phyloP scores from a whole-genome alignment of 2,888 invertebrate genomes.

The Metellina segmentata region DNA sequence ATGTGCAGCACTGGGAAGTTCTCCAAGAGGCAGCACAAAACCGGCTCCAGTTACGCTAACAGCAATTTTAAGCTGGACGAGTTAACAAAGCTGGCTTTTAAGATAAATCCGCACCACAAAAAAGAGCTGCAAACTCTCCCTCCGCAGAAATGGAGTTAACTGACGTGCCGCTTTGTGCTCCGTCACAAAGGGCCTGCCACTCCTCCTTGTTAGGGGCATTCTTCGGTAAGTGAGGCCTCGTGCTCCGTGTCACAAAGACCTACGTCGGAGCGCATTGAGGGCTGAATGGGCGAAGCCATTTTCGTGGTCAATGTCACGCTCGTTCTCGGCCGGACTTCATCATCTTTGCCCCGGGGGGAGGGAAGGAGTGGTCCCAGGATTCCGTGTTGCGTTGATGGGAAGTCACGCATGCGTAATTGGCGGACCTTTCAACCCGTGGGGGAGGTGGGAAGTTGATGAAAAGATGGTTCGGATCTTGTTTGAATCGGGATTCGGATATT shows the following conservation, averaged over 20 bases:
- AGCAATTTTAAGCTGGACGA: slow-evolving; percentile 60
- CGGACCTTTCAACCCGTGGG: neutral
- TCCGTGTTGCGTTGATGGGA: neutral
- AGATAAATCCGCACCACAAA: slow-evolving; percentile 24
- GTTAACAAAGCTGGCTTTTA: slow-evolving; percentile 49
- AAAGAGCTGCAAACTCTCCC: neutral
- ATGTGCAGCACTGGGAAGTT: too few relatives aligned
- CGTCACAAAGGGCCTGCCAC: slow-evolving; percentile 51
- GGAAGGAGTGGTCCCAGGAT: too few relatives aligned
- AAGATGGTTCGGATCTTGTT: neutral
- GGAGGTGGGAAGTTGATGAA: neutral
- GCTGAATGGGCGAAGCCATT: slow-evolving; percentile 38
- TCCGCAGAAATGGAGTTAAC: slow-evolving; percentile 40
- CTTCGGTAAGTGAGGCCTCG: slow-evolving; percentile 56
- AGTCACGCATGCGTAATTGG: neutral
- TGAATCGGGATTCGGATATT: too few relatives aligned
- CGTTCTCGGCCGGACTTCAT: neutral
- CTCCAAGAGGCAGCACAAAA: slow-evolving; percentile 8
- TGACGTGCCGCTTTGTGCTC: slow-evolving; percentile 34
- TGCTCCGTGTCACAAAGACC: slow-evolving; percentile 65
- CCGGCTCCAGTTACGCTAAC: slow-evolving; percentile 20
- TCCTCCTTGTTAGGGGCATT: slow-evolving; percentile 55
- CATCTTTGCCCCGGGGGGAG: too few relatives aligned
- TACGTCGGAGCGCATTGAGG: slow-evolving; percentile 69
- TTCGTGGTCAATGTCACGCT: slow-evolving; percentile 5